Evolutionary conservation across 2,888 invertebrate species (phyloP), one percentile per base, ranked within the genome.

Genomic region (Emmelina monodactyla): DNA sequence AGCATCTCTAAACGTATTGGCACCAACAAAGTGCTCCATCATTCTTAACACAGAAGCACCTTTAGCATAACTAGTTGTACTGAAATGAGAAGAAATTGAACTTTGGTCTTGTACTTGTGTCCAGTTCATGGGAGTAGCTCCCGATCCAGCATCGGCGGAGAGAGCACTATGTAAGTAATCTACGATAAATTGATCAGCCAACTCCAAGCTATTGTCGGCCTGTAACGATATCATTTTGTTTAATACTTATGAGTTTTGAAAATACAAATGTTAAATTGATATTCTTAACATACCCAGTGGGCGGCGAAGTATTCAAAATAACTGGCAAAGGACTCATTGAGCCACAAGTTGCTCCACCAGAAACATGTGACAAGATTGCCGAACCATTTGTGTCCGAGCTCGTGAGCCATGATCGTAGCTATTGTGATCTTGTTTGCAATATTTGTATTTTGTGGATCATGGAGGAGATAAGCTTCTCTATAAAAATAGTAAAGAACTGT

Each of bases 361-460:
- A 85, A 83, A 42, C 86, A 85, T 1, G 90, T 89, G n/a, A 91
- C 86, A 32, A 88, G 67, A 58, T 91, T 88, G 4, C 91, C 91
- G 53, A 91, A 91, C 91, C 91, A 92, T 62, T 88, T 89, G 63
- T 94, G 94, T 0, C 88, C 87, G 30, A 91, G 62, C 58, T 94
- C 94, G 58, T 94, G 94, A 0, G 89, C 86, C 39, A 87, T 73
- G 4, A 84, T 82, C 0, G 83, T 71, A 1, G 83, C 83, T 3
- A 86, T 81, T 35, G 67, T 62, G 45, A 85, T 81, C 46, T 83
- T 76, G 37, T 65, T 70, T 19, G 32, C 41, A 2, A 73, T 33
- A 31, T 80, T 79, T 0, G 82, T 80, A 40, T 82, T 58, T 0
- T 44, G 33, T 3, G 54, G 49, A 30, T 83, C 79, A 43, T 75